A percentile compares a stretch with the other conserved stretches of the same genome.
phyloP scores from a whole-genome alignment of 2,797 vertebrate genomes.

The Neosilurus hyrtlii region DNA sequence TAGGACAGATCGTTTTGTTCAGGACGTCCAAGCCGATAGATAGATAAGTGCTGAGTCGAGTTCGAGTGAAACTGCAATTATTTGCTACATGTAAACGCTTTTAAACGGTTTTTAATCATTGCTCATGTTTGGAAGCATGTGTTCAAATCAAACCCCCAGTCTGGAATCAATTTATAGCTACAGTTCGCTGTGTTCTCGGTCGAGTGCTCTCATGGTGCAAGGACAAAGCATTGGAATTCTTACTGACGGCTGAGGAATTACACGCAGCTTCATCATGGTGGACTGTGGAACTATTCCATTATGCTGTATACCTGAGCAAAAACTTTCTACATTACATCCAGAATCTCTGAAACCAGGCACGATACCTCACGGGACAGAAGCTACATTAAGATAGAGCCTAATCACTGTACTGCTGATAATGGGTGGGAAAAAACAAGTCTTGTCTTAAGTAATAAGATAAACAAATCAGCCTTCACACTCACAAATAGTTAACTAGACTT shows the following conservation, averaged over 20 bases:
- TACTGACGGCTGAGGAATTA: not conserved
- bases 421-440: not conserved
- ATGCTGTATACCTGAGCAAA: not conserved
- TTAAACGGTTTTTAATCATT: not conserved
- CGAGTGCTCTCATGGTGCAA: not conserved
- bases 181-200: not conserved
- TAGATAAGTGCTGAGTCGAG: slow-evolving; percentile 3
- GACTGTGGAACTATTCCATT: not conserved
- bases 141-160: not conserved
- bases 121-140: not conserved
- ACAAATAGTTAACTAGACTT: not conserved
- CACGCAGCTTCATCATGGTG: not conserved
- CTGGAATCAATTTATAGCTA: not conserved
- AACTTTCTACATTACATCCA: not conserved
- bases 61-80: not conserved
- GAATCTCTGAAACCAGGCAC: not conserved
- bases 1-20: slow-evolving; percentile 33
- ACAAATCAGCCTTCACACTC: not conserved
- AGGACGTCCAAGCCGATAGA: not conserved
- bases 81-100: slow-evolving; percentile 3
- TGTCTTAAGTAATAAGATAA: too few relatives aligned
- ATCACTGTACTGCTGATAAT: not conserved
- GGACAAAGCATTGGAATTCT: not conserved
- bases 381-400: not conserved
- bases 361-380: not conserved